A percentile compares a stretch with the other conserved stretches of the same genome.
These are phyloP conservation scores for Lepus oiostolus DNA, from an alignment of 2,797 vertebrate genomes.

Conservation along the genomic window DNA sequence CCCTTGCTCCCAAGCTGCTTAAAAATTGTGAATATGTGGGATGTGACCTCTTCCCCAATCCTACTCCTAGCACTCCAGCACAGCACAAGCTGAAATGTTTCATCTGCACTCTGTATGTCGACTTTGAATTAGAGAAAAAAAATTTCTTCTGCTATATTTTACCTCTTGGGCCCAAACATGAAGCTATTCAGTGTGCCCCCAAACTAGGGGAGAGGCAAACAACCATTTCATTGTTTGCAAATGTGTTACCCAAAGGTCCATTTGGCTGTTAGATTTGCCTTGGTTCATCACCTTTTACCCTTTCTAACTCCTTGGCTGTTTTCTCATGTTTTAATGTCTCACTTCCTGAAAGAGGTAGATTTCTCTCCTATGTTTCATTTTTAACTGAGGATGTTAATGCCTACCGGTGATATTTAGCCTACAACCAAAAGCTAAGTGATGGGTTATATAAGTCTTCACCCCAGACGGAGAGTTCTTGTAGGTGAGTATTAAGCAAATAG, in stretches of 20 bases:
- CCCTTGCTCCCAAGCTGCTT: conserved; percentile 64
- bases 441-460: conserved; percentile 29
- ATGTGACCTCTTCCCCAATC: conserved; percentile 50
- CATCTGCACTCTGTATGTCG: conserved; percentile 20
- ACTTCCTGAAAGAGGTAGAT: conserved; percentile 48
- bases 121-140: conserved; percentile 51
- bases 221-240: conserved; percentile 53
- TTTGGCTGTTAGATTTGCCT: not conserved
- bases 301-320: conserved; percentile 48
- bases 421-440: conserved; percentile 22
- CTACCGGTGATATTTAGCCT: conserved; percentile 2
- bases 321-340: conserved; percentile 41
- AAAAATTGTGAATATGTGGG: conserved; percentile 59
- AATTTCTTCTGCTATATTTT: not conserved
- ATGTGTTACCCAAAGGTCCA: conserved; percentile 34
- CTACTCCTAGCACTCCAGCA: conserved; percentile 41
- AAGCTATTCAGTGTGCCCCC: not conserved
- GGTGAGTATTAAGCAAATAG: not conserved
- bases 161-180: not conserved
- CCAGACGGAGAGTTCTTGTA: not conserved
- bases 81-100: conserved; percentile 42
- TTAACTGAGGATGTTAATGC: conserved; percentile 20
- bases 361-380: not conserved
- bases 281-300: not conserved
- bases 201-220: conserved; percentile 32